These are phyloP conservation scores for Tenthredo notha DNA, from an alignment of 2,888 invertebrate genomes.

Conservation along the genomic window DNA sequence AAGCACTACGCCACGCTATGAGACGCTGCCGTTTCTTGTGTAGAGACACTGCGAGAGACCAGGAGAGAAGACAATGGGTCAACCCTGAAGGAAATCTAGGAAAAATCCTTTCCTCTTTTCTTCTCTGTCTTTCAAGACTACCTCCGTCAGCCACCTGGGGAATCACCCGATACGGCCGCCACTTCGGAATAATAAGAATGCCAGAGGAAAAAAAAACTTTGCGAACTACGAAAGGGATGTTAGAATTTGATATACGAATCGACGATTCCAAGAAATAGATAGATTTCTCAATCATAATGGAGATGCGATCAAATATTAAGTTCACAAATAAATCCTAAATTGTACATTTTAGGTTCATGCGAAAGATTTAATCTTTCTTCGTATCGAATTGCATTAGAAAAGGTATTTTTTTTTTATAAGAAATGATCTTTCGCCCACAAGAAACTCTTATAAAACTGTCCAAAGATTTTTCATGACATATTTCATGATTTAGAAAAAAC, in stretches of 20 bases:
- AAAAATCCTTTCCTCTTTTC: conserved; percentile 44
- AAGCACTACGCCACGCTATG: conserved; percentile 58
- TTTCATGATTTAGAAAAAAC: background rate
- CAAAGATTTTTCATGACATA: background rate
- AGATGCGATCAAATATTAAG: background rate
- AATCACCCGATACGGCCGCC: conserved; percentile 40
- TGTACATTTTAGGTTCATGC: background rate
- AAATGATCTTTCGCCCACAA: background rate
- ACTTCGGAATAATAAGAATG: conserved; percentile 37
- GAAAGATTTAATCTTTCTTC: background rate
- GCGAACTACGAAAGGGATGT: background rate
- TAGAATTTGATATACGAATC: conserved; percentile 10
- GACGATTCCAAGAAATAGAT: background rate
- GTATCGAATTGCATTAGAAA: background rate
- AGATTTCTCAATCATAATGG: background rate
- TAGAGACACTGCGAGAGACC: conserved; percentile 17
- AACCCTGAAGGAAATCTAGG: conserved; percentile 51
- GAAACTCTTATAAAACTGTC: background rate
- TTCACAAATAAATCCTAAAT: background rate
- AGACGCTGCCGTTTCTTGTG: conserved; percentile 19
- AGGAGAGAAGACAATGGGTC: conserved; percentile 40
- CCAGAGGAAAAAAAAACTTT: background rate
- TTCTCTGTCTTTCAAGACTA: conserved; percentile 12
- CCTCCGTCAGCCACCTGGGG: conserved; percentile 50
- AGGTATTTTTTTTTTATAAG: background rate